Evolutionary conservation across 2,888 invertebrate genomes (phyloP).

Genomic region (Eupelmus urozonus): DNA sequence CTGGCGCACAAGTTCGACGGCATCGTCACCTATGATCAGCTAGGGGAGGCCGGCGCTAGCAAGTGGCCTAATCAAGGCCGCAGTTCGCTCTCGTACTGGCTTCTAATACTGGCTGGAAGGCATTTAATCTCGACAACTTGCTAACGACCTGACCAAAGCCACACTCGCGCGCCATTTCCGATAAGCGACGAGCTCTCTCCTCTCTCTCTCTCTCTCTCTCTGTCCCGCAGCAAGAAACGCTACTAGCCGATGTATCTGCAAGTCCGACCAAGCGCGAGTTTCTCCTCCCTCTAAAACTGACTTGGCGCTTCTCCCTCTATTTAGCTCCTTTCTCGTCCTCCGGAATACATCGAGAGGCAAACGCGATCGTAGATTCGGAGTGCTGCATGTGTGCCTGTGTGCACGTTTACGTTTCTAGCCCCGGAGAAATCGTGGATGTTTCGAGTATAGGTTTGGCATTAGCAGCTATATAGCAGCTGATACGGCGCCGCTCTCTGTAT

Average conservation of each 20-base stretch:
- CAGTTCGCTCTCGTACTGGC: conserved; percentile 67
- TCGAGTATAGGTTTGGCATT: conserved; percentile 62
- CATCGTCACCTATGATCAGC: conserved; percentile 56
- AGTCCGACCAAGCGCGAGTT: conserved; percentile 61
- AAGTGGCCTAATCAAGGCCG: conserved; percentile 70
- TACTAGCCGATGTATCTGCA: conserved; percentile 65
- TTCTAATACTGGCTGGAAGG: conserved; percentile 75
- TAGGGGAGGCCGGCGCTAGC: conserved; percentile 12
- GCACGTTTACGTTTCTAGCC: not conserved
- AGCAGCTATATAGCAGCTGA: conserved; percentile 43
- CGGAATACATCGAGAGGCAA: conserved; percentile 42
- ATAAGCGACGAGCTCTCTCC: conserved; percentile 70
- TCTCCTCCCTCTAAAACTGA: conserved; percentile 2
- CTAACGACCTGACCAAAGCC: conserved; percentile 77
- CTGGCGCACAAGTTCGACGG: conserved; percentile 31
- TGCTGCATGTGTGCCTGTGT: not conserved
- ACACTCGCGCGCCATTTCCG: conserved; percentile 70
- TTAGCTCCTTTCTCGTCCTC: not conserved
- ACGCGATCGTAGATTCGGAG: conserved; percentile 43
- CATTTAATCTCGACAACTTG: conserved; percentile 77
- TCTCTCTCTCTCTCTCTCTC: conserved; percentile 53
- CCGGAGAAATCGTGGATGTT: conserved; percentile 35
- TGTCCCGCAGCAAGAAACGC: conserved; percentile 69
- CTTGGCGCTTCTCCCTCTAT: conserved; percentile 8
- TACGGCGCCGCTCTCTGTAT: conserved; percentile 70